phyloP scores from a whole-genome alignment of 2,888 invertebrate genomes.

The Linnaemya vulpina region DNA sequence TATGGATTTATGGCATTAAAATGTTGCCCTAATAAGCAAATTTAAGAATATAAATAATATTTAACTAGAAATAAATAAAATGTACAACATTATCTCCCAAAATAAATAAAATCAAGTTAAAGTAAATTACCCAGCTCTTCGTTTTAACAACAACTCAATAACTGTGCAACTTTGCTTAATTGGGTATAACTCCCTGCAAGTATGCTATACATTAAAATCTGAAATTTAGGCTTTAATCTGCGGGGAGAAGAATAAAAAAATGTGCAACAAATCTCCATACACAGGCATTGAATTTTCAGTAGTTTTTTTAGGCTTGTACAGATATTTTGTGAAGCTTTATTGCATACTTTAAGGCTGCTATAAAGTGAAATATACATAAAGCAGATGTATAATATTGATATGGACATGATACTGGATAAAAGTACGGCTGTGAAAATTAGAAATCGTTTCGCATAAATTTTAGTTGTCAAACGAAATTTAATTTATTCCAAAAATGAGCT shows the following conservation, averaged over 20 bases:
- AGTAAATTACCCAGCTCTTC: no score
- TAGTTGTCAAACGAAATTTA: not conserved
- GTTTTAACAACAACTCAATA: no score
- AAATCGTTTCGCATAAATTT: not conserved
- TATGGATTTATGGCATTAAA: not conserved
- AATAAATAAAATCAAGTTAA: no score
- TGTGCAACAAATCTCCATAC: no score
- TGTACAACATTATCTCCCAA: no score
- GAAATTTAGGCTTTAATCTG: not conserved
- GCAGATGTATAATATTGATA: conserved; percentile 27
- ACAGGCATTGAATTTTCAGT: no score
- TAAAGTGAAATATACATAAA: conserved; percentile 20
- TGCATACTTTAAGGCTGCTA: conserved; percentile 45
- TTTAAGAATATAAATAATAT: no score
- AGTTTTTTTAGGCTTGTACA: no score
- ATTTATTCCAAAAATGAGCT: not conserved
- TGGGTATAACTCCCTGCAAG: not conserved
- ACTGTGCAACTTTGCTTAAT: no score
- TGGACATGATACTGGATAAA: not conserved
- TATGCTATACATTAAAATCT: conserved; percentile 17
- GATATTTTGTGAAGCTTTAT: no score
- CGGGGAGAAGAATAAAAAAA: not conserved
- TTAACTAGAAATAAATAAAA: no score
- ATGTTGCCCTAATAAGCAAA: not conserved
- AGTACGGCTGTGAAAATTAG: not conserved